phyloP scores from a whole-genome alignment of 2,888 invertebrate genomes.

The Gari tellinella region DNA sequence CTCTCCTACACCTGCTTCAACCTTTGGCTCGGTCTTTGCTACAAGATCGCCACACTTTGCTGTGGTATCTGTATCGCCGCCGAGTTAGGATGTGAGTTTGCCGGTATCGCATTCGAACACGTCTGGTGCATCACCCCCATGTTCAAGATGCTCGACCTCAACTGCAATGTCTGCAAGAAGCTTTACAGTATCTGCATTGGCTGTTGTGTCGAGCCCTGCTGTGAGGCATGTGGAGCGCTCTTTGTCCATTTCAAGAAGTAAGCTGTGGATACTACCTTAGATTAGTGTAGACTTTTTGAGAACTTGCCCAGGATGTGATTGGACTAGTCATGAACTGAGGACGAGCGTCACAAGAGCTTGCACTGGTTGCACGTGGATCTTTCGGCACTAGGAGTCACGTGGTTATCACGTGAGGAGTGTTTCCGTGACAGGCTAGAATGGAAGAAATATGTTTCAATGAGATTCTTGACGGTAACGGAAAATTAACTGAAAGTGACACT shows the following conservation, averaged over 20 bases:
- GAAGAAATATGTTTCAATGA: no score
- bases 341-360: no score
- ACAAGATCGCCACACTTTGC: constrained; percentile 89
- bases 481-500: no score
- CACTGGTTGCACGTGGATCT: no score
- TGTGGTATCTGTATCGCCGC: constrained; percentile 89
- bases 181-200: constrained; percentile 17
- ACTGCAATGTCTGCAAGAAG: constrained; percentile 67
- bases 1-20: constrained; percentile 88
- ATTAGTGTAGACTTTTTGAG: not conserved
- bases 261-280: not conserved
- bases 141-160: constrained; percentile 88
- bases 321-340: not conserved
- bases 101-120: constrained; percentile 87
- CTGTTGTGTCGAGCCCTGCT: constrained; percentile 39
- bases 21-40: constrained; percentile 89
- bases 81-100: constrained; percentile 84
- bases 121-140: constrained; percentile 91
- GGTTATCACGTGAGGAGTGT: no score
- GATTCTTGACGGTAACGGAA: no score
- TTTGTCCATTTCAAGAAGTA: constrained; percentile 42
- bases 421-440: no score
- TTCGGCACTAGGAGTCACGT: no score
- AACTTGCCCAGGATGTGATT: not conserved
- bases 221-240: constrained; percentile 32